phyloP scores from a whole-genome alignment of 1,140 invertebrate species.

The Solenopsis invicta region DNA sequence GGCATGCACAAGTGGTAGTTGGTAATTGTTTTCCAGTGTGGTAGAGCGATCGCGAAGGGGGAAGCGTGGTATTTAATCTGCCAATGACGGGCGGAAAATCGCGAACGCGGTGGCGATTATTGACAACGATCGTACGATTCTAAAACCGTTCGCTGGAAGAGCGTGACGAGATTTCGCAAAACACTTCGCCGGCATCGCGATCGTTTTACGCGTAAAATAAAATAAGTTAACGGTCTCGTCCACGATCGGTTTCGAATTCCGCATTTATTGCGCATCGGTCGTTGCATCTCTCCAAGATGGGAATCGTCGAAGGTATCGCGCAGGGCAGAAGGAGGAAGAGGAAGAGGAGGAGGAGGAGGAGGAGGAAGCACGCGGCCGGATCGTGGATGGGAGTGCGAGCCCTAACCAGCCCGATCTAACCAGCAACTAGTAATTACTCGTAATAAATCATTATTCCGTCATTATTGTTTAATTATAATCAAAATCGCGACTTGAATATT shows the following conservation, averaged over 20 bases:
- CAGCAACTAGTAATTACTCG: slow-evolving; percentile 82
- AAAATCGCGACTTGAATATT: slow-evolving; percentile 84
- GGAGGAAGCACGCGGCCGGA: slow-evolving; percentile 13
- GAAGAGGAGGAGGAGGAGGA: neutral
- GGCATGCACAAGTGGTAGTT: slow-evolving; percentile 10
- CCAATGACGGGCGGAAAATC: slow-evolving; percentile 8
- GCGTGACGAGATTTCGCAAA: neutral
- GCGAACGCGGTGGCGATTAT: neutral
- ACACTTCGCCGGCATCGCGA: neutral
- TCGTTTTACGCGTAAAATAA: slow-evolving; percentile 12
- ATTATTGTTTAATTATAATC: slow-evolving; percentile 85
- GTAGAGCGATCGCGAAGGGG: neutral
- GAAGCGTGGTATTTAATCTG: slow-evolving; percentile 31
- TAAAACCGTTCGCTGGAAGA: neutral
- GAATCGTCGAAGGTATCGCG: neutral
- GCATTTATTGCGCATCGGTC: slow-evolving; percentile 19
- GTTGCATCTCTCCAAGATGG: neutral
- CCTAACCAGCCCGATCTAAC: slow-evolving; percentile 71
- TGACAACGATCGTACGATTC: neutral
- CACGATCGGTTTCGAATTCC: neutral
- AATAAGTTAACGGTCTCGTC: neutral
- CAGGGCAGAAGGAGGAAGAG: neutral
- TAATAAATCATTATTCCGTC: slow-evolving; percentile 84
- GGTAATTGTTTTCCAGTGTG: slow-evolving; percentile 45
- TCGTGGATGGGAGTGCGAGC: slow-evolving; percentile 64